Base-by-base conservation (phyloP, 1,140 invertebrate genomes). In the Acromyrmex charruanus region DNA sequence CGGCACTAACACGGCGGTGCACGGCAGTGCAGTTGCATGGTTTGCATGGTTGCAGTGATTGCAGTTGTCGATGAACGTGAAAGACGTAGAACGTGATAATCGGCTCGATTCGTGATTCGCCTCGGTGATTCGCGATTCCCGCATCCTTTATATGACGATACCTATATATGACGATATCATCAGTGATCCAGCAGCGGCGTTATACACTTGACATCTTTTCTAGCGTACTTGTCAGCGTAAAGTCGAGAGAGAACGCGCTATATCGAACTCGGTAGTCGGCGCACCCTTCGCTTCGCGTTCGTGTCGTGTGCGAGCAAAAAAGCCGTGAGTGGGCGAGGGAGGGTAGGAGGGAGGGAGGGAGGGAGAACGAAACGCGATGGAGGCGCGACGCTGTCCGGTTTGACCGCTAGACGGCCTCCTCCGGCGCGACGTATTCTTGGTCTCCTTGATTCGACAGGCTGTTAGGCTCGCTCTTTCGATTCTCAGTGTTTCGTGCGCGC, bases 91-190 rank as follows among this genome's bases (percentile, higher is more conserved):
- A 82, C 85, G 84, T 85, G 61, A 77, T 85, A 88, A 87, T 91
- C 66, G 87, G 87, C 84, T 91, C 87, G 77, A 77, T 44, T 87
- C 61, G 12, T 44, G 51, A 9, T n/a, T 65, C 68, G 77, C 0
- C 49, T 55, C 44, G 21, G 21, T 21, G 21, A 21, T 21, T 21
- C 21, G 21, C 21, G 44, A 16, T 28, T 68, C 82, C 63, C 74
- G 82, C 85, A 86, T 88, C 85, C 88, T 88, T 44, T 44, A 44
- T 92, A 92, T 91, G 89, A 91, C 91, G 86, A 85, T 89, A 91
- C 2, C 2, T 21, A 21, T 44, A 44, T 92, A 92, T 91, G 89
- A 91, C 91, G 81, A 87, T 89, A 91, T 72, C 18, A 51, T 51
- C 39, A 44, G 87, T 90, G 81, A 92, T 90, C 79, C 88, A 53